These are phyloP conservation scores for Marronus borbonicus DNA, from an alignment of 2,888 invertebrate species.

Conservation along the genomic window DNA sequence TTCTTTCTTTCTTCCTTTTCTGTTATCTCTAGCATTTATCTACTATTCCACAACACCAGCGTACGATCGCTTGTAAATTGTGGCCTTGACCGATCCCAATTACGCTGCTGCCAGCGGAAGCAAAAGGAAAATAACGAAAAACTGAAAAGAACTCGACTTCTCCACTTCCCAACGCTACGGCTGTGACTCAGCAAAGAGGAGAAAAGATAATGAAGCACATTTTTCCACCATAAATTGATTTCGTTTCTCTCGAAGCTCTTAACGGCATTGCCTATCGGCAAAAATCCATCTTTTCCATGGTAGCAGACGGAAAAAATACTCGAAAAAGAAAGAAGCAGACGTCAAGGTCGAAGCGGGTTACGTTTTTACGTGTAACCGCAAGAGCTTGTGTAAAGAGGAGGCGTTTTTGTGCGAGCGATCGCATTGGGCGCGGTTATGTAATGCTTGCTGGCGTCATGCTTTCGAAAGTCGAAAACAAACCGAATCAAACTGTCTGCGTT, in stretches of 20 bases:
- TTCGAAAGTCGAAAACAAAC: no score
- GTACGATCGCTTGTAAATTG: background rate
- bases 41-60: background rate
- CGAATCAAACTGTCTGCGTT: no score
- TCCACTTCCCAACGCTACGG: background rate
- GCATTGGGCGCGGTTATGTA: no score
- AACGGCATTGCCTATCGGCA: background rate
- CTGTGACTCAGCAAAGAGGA: background rate
- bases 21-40: background rate
- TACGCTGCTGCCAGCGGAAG: conserved; percentile 21
- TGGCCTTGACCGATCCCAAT: conserved; percentile 34
- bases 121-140: conserved; percentile 15
- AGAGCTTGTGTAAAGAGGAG: background rate
- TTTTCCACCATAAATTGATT: conserved; percentile 21
- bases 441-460: no score
- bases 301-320: background rate
- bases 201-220: conserved; percentile 22
- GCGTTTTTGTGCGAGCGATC: background rate
- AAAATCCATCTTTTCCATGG: background rate
- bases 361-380: background rate
- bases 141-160: conserved; percentile 5
- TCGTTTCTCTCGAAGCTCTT: conserved; percentile 16
- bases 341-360: background rate
- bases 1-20: background rate
- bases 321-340: conserved; percentile 2